A percentile compares a stretch with the other conserved stretches of the same genome.
phyloP scores from a whole-genome alignment of 2,888 invertebrate species.

The Dorcus parallelipipedus region DNA sequence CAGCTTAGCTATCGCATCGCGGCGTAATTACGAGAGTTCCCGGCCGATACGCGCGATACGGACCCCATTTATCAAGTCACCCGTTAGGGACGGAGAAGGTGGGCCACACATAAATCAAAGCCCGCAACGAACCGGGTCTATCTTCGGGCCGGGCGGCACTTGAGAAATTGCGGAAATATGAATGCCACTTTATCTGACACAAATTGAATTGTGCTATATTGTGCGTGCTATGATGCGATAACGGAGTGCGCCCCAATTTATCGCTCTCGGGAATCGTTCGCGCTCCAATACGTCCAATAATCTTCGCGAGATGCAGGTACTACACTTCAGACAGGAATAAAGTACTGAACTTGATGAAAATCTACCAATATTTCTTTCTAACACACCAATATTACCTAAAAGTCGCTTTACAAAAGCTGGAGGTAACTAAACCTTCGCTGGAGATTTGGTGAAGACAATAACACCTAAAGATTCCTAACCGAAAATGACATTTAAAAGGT shows the following conservation, averaged over 20 bases:
- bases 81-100: constrained; percentile 27
- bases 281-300: too few species aligned
- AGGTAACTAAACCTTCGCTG: too few species aligned
- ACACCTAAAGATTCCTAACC: too few species aligned
- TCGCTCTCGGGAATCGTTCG: too few species aligned
- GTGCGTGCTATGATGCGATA: constrained; percentile 17
- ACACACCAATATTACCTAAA: too few species aligned
- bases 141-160: constrained; percentile 5
- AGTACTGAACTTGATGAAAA: too few species aligned
- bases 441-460: too few species aligned
- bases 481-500: too few species aligned
- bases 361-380: too few species aligned
- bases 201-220: constrained; percentile 19
- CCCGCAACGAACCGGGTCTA: constrained; percentile 1
- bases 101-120: constrained; percentile 26
- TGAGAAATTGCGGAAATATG: constrained; percentile 19
- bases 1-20: constrained; percentile 33
- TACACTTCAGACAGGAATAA: too few species aligned
- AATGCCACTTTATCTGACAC: constrained; percentile 17
- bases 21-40: constrained; percentile 13
- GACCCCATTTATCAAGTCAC: constrained; percentile 29
- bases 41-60: constrained; percentile 26
- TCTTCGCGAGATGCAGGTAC: too few species aligned
- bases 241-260: not conserved
- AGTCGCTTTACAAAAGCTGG: too few species aligned